phyloP scores from a whole-genome alignment of 1,140 invertebrate species.

The Drosophila persimilis region DNA sequence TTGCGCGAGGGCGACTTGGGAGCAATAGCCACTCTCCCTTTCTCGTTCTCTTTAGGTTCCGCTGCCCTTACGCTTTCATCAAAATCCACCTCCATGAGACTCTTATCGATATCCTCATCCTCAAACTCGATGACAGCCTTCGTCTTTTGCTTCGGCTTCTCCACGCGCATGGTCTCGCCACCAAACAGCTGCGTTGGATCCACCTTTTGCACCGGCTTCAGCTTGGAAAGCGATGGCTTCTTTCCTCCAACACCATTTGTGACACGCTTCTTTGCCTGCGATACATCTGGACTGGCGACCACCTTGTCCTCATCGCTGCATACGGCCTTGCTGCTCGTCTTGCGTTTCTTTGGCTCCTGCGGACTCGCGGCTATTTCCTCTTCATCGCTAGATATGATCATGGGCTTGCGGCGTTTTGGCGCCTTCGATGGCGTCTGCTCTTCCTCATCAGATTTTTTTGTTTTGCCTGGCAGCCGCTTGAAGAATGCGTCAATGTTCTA shows the following conservation, averaged over 20 bases:
- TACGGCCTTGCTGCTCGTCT: conserved; percentile 49
- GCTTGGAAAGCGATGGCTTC: conserved; percentile 63
- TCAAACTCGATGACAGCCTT: conserved; percentile 59
- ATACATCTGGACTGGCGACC: conserved; percentile 45
- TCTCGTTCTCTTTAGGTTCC: not conserved
- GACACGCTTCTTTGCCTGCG: conserved; percentile 26
- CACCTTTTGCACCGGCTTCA: conserved; percentile 55
- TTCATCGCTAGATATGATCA: conserved; percentile 69
- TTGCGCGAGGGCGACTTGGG: conserved; percentile 19
- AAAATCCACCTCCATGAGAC: conserved; percentile 71
- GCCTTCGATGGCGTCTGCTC: conserved; percentile 51
- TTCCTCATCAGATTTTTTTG: conserved; percentile 32
- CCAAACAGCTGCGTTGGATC: conserved; percentile 70
- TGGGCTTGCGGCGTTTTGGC: conserved; percentile 68
- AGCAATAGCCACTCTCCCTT: not conserved
- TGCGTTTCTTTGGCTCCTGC: conserved; percentile 23
- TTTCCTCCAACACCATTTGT: conserved; percentile 30
- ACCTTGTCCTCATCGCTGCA: conserved; percentile 76
- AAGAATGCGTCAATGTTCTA: conserved; percentile 68
- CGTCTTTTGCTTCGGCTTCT: conserved; percentile 59
- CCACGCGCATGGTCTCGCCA: conserved; percentile 69
- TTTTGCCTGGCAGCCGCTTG: conserved; percentile 50
- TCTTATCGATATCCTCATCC: conserved; percentile 66
- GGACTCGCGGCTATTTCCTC: conserved; percentile 58
- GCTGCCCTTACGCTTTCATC: conserved; percentile 29